These are phyloP conservation scores for Elanus axillaris DNA, from an alignment of 2,113 vertebrate species.

Conservation along the genomic window DNA sequence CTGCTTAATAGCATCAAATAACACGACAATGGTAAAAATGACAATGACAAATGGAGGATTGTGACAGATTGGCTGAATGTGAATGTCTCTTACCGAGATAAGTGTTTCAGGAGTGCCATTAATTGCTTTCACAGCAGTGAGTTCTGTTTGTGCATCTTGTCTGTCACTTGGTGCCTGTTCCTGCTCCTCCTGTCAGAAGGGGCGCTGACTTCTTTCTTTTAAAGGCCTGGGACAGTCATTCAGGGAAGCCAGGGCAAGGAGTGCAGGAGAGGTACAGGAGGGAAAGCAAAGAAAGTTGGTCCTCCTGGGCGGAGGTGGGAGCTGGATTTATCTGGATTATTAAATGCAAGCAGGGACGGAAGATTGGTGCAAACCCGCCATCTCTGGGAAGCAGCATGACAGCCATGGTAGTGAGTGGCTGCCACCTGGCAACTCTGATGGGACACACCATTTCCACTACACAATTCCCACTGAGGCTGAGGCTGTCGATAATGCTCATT, in stretches of 20 bases:
- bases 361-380: too few relatives aligned
- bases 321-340: neutral
- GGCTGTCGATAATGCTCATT: neutral
- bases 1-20: conserved; percentile 35
- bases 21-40: conserved; percentile 41
- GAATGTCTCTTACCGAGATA: conserved; percentile 35
- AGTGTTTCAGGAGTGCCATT: conserved; percentile 30
- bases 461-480: neutral
- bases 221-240: neutral
- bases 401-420: neutral
- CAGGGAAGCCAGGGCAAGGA: neutral
- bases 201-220: neutral
- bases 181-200: neutral
- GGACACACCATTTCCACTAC: neutral
- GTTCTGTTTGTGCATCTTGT: conserved; percentile 48
- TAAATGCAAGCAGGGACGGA: neutral
- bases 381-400: neutral
- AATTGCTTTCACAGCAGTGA: conserved; percentile 42
- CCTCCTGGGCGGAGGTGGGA: neutral
- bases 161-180: conserved; percentile 15
- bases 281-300: neutral
- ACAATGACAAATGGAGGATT: conserved; percentile 44
- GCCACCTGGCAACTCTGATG: neutral
- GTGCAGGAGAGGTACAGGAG: neutral
- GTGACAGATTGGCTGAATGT: conserved; percentile 52